phyloP scores from a whole-genome alignment of 2,797 vertebrate species.

The Lepilemur septentrionalis region DNA sequence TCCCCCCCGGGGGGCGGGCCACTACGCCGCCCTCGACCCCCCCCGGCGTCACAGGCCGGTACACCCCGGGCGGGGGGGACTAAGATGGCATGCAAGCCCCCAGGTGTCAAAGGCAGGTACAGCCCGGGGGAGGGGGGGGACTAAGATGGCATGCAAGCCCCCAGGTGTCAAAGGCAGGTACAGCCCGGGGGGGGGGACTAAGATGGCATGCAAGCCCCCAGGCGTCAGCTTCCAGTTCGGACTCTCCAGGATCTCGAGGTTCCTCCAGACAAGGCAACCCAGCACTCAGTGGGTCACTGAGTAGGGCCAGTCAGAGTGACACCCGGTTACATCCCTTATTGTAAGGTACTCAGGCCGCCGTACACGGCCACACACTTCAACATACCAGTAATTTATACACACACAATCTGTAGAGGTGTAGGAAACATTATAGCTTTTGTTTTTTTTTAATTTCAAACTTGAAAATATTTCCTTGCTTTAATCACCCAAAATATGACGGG shows the following conservation, averaged over 20 bases:
- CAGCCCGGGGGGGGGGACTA: not conserved
- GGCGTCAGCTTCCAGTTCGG: not conserved
- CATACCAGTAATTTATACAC: not conserved
- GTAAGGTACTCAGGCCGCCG: not conserved
- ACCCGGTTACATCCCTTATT: not conserved
- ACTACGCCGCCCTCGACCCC: no score
- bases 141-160: no score
- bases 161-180: no score
- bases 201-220: not conserved
- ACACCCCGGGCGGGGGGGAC: no score
- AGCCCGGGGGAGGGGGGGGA: no score
- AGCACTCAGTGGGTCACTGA: not conserved
- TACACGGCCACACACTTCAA: not conserved
- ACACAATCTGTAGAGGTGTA: not conserved
- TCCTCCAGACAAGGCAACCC: not conserved
- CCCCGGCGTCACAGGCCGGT: no score
- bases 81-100: no score
- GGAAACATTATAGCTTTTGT: not conserved
- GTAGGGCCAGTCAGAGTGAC: not conserved
- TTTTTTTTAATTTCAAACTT: not conserved
- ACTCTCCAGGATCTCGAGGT: not conserved
- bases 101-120: no score
- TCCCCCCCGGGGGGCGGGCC: no score
- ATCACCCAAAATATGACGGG: not conserved
- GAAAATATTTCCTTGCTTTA: not conserved